phyloP scores from a whole-genome alignment of 2,888 invertebrate species.

The Amaurobius ferox region DNA sequence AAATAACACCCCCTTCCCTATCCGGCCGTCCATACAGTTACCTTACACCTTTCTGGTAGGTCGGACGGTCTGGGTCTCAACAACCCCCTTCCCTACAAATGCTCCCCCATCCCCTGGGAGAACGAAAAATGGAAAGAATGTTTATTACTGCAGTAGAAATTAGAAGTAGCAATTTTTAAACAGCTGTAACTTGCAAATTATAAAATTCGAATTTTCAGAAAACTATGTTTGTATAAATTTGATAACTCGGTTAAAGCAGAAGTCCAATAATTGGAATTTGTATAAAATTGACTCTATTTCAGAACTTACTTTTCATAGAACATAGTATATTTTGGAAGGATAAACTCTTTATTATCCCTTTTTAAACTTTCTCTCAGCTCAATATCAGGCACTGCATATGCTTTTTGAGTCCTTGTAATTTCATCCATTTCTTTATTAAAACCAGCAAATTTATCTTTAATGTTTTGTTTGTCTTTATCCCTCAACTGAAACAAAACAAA shows the following conservation, averaged over 20 bases:
- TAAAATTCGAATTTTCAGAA: no score
- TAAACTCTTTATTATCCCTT: slow-evolving; percentile 90
- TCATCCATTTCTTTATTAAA: slow-evolving; percentile 98
- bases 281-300: not conserved
- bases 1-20: no score
- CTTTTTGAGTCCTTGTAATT: slow-evolving; percentile 87
- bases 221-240: no score
- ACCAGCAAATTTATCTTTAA: slow-evolving; percentile 92
- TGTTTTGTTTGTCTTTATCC: slow-evolving; percentile 89
- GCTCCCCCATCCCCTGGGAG: no score
- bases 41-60: no score
- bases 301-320: slow-evolving; percentile 84
- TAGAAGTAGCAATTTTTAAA: no score
- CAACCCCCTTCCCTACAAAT: no score
- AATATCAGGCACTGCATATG: slow-evolving; percentile 94
- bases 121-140: not conserved
- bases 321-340: slow-evolving; percentile 88
- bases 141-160: not conserved
- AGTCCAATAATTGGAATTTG: no score
- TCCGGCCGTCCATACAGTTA: no score
- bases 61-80: no score
- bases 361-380: slow-evolving; percentile 92
- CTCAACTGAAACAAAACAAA: slow-evolving; percentile 81
- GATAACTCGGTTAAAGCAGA: no score
- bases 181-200: no score